Base-by-base conservation (phyloP, 2,888 invertebrate genomes). In the Gymnoscelis rufifasciata region DNA sequence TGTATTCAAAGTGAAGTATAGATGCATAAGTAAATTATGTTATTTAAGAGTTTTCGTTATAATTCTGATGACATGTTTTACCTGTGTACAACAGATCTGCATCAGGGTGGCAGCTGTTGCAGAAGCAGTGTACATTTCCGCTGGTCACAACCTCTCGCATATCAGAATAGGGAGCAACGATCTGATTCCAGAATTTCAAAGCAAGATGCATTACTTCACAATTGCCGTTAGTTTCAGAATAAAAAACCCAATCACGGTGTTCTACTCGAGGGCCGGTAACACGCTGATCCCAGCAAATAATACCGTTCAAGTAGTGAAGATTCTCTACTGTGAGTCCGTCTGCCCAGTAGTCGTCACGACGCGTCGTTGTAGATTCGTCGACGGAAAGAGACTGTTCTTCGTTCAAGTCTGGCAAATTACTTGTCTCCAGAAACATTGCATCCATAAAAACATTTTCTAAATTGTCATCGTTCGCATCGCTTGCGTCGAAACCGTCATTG, bases 321-420 rank as follows among this genome's bases (percentile, higher is more conserved):
- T 83, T 80, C 41, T 82, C 83, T 0, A 67, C 54, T 0, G 79
- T 64, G 11, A 80, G 51, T 0, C 72, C 60, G 12, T 79, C 80
- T 0, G 70, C 56, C 67, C 70, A 78, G 27, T 71, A 55, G 27
- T 83, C 84, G 35, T 82, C 83, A 0, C 78, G 75, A 7, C 80
- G 75, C 0, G 80, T 50, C 7, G 50, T 50, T 1, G 50, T 80
- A 1, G 84, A 83, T 8, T 83, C 83, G 36, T 84, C 83, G 1
- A 79, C 62, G 0, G 83, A 83, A 0, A 82, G 77, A 0, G 83
- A 82, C 40, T 76, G 82, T 44, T 84, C 86, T 29, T 86, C 84
- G 1, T 79, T 76, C 15, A 84, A 52, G 52, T 86, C 86, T 0
- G 86, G 84, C 47, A 84, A 54, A 38, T 83, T 84, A 0, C 74